Evolutionary conservation across 2,888 invertebrate genomes (phyloP).

Genomic region (Altica lythri): DNA sequence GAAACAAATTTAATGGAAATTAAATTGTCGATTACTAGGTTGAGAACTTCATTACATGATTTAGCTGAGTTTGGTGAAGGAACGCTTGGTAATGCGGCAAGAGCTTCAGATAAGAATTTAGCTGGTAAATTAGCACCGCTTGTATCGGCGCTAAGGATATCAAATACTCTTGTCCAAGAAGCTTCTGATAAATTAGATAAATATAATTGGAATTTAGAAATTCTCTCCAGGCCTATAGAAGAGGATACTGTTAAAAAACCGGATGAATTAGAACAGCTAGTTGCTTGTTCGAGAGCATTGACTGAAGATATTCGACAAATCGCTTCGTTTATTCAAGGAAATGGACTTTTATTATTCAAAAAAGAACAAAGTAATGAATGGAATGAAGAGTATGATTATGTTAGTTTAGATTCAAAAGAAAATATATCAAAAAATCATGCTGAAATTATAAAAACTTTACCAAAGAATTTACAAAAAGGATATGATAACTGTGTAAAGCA

Average conservation of each 20-base stretch:
- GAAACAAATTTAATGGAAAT: slow-evolving; percentile 82
- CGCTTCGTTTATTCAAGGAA: slow-evolving; percentile 88
- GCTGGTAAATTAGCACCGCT: slow-evolving; percentile 73
- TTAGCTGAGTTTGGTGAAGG: slow-evolving; percentile 89
- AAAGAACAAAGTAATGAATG: slow-evolving; percentile 65
- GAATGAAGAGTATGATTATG: slow-evolving; percentile 90
- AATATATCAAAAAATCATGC: slow-evolving; percentile 72
- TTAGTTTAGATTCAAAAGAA: slow-evolving; percentile 79
- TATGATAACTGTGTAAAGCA: slow-evolving; percentile 77
- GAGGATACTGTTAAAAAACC: slow-evolving; percentile 64
- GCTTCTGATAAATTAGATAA: slow-evolving; percentile 75
- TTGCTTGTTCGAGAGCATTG: slow-evolving; percentile 83
- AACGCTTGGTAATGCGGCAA: slow-evolving; percentile 82
- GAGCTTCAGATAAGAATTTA: slow-evolving; percentile 77
- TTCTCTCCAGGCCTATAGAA: slow-evolving; percentile 55
- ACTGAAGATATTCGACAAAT: slow-evolving; percentile 89
- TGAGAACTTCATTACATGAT: slow-evolving; percentile 83
- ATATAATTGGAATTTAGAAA: slow-evolving; percentile 77
- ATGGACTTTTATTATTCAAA: slow-evolving; percentile 79
- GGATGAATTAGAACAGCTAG: slow-evolving; percentile 86
- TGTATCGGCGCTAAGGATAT: slow-evolving; percentile 78
- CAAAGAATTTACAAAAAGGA: slow-evolving; percentile 73
- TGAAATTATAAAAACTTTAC: slow-evolving; percentile 73
- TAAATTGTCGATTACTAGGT: slow-evolving; percentile 75
- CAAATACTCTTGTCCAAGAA: slow-evolving; percentile 79